These are phyloP conservation scores for Varanus komodoensis DNA, from an alignment of 2,113 vertebrate genomes.

Conservation along the genomic window DNA sequence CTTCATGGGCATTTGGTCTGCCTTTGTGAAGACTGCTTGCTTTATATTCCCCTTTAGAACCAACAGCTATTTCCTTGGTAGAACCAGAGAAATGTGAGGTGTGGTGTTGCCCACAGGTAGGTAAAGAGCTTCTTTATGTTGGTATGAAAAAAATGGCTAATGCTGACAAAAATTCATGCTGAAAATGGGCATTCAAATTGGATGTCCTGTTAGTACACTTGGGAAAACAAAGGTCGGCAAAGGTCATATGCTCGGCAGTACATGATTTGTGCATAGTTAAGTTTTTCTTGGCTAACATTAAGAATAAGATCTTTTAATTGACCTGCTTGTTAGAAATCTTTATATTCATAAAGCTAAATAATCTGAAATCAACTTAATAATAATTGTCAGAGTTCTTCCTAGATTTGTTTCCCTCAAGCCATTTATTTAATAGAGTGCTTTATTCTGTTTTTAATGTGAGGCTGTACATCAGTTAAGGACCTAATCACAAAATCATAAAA, in stretches of 20 bases:
- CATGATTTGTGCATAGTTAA: background rate
- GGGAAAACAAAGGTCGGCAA: background rate
- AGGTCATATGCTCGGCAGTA: too few species aligned
- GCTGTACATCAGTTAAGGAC: background rate
- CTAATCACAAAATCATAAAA: background rate
- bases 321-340: background rate
- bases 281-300: background rate
- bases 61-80: accelerated
- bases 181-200: background rate
- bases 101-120: accelerated
- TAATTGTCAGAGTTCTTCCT: background rate
- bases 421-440: background rate
- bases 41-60: background rate
- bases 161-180: background rate
- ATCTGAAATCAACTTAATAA: background rate
- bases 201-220: background rate
- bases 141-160: background rate
- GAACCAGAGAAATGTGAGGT: background rate
- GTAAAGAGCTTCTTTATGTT: accelerated
- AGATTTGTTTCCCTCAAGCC: background rate
- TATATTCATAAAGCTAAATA: background rate
- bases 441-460: background rate
- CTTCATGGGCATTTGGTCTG: background rate
- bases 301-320: background rate
- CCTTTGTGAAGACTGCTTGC: background rate